Evolutionary conservation across 2,888 invertebrate species (phyloP), one percentile per base, ranked within the genome.

Genomic region (Caenorhabditis plicata): DNA sequence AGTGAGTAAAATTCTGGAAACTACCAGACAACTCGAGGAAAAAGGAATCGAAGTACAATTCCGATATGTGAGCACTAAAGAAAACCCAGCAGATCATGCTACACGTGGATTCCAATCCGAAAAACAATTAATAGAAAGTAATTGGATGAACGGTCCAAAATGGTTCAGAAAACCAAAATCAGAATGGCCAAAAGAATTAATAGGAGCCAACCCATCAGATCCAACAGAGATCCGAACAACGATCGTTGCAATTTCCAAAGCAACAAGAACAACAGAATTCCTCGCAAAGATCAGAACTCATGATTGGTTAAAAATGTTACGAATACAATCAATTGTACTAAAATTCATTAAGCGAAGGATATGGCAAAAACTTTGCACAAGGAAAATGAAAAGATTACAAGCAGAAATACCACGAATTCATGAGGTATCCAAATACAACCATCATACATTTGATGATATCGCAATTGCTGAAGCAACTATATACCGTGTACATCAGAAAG

Each of bases 71-170:
- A 25, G 15, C 13, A 52, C 52, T 7, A 26, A 43, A 4, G 31
- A 52, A 4, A 52, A 52, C 15, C 45, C 45, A 26, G 52, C 52
- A 13, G 52, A 45, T 9, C 27, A 26, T n/a, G 22, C 27, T 3
- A 52, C 52, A 15, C 25, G 45, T 23, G 52, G 52, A 8, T 17
- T 38, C n/a, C 22, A 23, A 17, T 15, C 43, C 3, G 27, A 3
- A 36, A 31, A 43, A 29, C 36, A 50, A 22, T 23, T 50, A 13
- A 20, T 4, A n/a, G 7, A 35, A 3, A 26, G 20, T 4, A 43
- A 29, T 19, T 50, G 50, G 50, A 32, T 43, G 9, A 5, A 36
- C 9, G 50, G 50, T n/a, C 50, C 50, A 8, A 11, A 11, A 22
- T 45, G 45, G 40, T 23, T 40, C 8, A 31, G 32, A 17, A 22